A percentile compares a stretch with the other conserved stretches of the same genome.
Evolutionary conservation across 2,888 invertebrate species (phyloP).

Genomic region (Malthinus flaveolus): DNA sequence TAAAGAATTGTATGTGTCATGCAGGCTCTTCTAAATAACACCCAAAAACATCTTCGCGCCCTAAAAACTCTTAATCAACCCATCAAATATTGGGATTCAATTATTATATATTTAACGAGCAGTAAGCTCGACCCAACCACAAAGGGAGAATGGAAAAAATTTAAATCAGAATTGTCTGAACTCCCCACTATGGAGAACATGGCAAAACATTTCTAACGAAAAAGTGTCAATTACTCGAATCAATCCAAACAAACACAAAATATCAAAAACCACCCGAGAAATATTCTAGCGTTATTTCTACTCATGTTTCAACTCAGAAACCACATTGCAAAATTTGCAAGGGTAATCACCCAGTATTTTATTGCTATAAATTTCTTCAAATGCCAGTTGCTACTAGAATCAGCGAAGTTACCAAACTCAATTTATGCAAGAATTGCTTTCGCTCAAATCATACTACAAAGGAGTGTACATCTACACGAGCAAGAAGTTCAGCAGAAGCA

Average conservation of each 20-base stretch:
- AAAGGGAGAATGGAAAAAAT: not conserved
- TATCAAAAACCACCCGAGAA: not conserved
- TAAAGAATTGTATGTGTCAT: not conserved
- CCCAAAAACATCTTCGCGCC: not conserved
- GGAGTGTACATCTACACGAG: not conserved
- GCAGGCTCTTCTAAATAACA: not conserved
- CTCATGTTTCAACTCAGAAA: not conserved
- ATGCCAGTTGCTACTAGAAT: not conserved
- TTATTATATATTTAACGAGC: not conserved
- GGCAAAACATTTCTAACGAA: not conserved
- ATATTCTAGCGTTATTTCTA: not conserved
- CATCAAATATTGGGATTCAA: not conserved
- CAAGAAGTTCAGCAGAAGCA: too few species aligned
- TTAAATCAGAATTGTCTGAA: not conserved
- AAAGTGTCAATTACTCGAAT: not conserved
- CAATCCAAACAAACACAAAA: not conserved
- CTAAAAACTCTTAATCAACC: not conserved
- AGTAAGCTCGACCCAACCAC: not conserved
- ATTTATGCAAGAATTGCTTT: constrained; percentile 7
- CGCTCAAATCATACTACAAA: not conserved
- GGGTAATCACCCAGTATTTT: not conserved
- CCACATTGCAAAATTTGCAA: not conserved
- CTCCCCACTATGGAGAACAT: not conserved
- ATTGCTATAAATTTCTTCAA: constrained; percentile 1
- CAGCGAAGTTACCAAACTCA: not conserved